Base-by-base conservation (phyloP, 2,888 invertebrate species). In the Terebella lapidaria region DNA sequence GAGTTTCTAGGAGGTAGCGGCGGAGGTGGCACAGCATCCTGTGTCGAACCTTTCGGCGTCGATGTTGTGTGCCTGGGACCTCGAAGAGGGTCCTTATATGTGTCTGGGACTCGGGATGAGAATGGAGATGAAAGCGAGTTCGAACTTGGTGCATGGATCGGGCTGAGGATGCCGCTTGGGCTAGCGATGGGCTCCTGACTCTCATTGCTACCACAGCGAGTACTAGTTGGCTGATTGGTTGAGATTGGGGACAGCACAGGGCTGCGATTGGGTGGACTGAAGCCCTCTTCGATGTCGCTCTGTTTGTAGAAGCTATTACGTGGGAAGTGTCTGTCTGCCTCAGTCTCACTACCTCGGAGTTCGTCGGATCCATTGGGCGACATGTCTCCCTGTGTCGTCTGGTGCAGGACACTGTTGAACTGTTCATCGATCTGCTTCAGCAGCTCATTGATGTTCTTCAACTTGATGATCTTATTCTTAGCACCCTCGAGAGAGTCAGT, bases 381-480 rank as follows among this genome's bases (percentile, higher is more conserved):
- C 20, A 26, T 3, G 24, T 59, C 59, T 18, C 56, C 25, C 5
- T 29, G 25, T 4, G 29, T 24, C n/a, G 61, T 59, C 58, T 61
- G 61, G 28, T 26, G 22, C 25, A 61, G 52, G 27, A 61, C 61
- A 15, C 22, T 54, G 55, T 58, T 58, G 45, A 61, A 61, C 58
- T 61, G 61, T 22, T 54, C 61, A 27, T 61, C 61, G 24, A 61
- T 60, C 57, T 60, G 60, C 29, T 53, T 51, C 46, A 60, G 47
- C 22, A 60, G 56, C 3, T 60, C 60, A n/a, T 60, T 60, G 54
- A 60, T 57, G 35, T 60, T 60, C 30, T 57, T 52, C 47, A 60
- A 47, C 30, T 60, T 60, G 20, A 54, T 26, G 25, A 60, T 60
- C 26, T 42, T 24, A 29, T 54, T 60, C 57, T 54, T 57, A 0